Base-by-base conservation (phyloP, 2,888 invertebrate genomes). In the Electrophaes corylata region DNA sequence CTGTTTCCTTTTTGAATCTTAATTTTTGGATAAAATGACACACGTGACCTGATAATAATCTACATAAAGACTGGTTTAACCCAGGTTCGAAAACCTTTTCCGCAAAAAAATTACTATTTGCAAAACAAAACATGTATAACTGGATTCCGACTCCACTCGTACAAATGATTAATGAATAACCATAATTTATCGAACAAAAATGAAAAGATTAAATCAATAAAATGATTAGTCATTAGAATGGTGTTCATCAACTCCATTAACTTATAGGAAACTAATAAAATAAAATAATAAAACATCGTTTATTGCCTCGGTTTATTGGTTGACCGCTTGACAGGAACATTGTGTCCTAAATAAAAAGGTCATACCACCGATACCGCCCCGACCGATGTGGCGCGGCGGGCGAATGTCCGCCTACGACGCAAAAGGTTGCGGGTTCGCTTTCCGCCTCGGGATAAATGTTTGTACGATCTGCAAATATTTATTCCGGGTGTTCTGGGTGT, bases 21-120 rank as follows among this genome's bases (percentile, higher is more conserved):
- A n/a, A 81, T 29, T 29, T 29, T 29, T 4, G 8, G 2, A 29
- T 11, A 29, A 29, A 29, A 29, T 11, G 29, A 29, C 2, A 29
- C 29, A 29, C 29, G 23, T 23, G 6, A 29, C 11, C 8, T 20
- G 4, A 20, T 4, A 20, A 11, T 11, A 37, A 37, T 37, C 16
- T 37, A 3, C 10, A 37, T 37, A 16, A 37, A 3, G 4, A 33
- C 6, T 10, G 26, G 6, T 6, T 4, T 4, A n/a, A 12, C n/a
- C 8, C 16, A 3, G 10, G 37, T 14, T 37, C 37, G 3, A 37
- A 37, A 16, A 16, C 16, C 16, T 37, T 35, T 31, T n/a, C 4
- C n/a, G 6, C 12, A 12, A 6, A 35, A 35, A 31, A n/a, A 3
- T n/a, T 4, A 23, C n/a, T n/a, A 26, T 26, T 26, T 10, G 26